A percentile compares a stretch with the other conserved stretches of the same genome.
Conservation (phyloP, 2,888 invertebrate genomes). For the Exocentrus adspersus region DNA sequence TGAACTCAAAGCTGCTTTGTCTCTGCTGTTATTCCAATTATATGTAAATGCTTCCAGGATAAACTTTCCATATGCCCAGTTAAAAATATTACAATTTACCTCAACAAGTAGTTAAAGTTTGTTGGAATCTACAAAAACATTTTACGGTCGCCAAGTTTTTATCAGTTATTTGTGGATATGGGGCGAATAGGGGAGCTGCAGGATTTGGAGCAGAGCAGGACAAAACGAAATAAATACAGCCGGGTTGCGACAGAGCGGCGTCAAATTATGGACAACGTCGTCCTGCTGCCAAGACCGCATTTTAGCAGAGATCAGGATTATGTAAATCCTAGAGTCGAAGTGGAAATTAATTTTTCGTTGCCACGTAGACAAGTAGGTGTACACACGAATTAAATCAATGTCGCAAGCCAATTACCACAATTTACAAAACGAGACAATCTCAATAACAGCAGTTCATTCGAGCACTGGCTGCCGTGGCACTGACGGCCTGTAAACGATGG, state of each 20-base stretch:
- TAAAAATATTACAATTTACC: too few species aligned
- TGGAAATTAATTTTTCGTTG: conserved; percentile 6
- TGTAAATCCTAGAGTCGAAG: conserved; percentile 12
- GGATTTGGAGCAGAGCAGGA: neutral
- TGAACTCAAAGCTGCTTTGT: neutral
- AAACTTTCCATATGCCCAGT: neutral
- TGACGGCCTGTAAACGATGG: conserved; percentile 20
- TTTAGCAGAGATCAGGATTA: conserved; percentile 13
- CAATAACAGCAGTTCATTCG: conserved; percentile 13
- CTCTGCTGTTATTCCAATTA: neutral
- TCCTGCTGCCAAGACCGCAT: conserved; percentile 18
- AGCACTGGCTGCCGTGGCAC: conserved; percentile 5
- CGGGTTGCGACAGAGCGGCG: conserved; percentile 22
- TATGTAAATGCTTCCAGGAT: neutral
- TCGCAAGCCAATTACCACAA: conserved; percentile 8
- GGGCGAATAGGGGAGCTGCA: neutral
- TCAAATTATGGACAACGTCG: conserved; percentile 23
- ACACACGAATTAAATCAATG: neutral
- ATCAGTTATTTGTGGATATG: neutral
- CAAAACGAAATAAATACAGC: conserved; percentile 4
- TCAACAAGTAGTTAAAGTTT: too few species aligned
- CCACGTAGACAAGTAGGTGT: too few species aligned
- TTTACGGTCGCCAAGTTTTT: neutral
- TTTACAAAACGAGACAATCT: conserved; percentile 2
- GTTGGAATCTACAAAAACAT: neutral